Base-by-base conservation (phyloP, 1,140 invertebrate species). In the Bathynomus jamesi region DNA sequence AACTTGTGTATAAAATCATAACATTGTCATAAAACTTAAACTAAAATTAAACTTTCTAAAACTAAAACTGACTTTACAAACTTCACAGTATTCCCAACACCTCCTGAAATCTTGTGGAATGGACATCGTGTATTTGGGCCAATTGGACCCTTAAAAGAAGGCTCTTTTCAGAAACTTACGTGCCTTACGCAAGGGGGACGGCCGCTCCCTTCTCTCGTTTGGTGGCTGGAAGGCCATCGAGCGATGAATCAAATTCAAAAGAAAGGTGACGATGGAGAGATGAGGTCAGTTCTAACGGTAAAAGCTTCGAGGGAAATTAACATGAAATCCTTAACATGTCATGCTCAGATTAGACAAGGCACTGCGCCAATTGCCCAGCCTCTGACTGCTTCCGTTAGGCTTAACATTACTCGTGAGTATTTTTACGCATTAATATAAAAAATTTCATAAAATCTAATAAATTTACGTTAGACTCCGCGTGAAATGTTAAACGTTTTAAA, bases 351-450 rank as follows among this genome's bases (percentile, higher is more conserved):
- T 53, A 53, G 40, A 5, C 13, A 53, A 53, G 40, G 40, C 13
- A 21, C 40, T 2, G 40, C 40, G 2, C 40, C 40, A 11, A 53
- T 53, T 21, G 21, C 40, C 11, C 60, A 62, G 30, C 67, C 67
- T 13, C 25, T 69, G 53, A 69, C 53, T 11, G 53, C 67, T 1
- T n/a, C 25, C 25, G 67, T 69, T 60, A 69, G 53, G 13, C 67
- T 69, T 28, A 69, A 69, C 67, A 61, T 69, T 10, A 69, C 67
- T 8, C 53, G 67, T 69, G 53, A 69, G 67, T 61, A 28, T 27
- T 29, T 21, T 53, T 21, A 40, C 7, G 17, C 21, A 5, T 53
- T 53, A 17, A n/a, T n/a, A n/a, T n/a, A n/a, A 40, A 40, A 8
- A 40, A 40, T 40, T 40, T 40, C 7, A 40, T 40, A 40, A 40